Percentiles rank a stretch among this genome's conserved stretches.
Conservation (phyloP, 2,113 vertebrate genomes). For the Cryptotis parvus region DNA sequence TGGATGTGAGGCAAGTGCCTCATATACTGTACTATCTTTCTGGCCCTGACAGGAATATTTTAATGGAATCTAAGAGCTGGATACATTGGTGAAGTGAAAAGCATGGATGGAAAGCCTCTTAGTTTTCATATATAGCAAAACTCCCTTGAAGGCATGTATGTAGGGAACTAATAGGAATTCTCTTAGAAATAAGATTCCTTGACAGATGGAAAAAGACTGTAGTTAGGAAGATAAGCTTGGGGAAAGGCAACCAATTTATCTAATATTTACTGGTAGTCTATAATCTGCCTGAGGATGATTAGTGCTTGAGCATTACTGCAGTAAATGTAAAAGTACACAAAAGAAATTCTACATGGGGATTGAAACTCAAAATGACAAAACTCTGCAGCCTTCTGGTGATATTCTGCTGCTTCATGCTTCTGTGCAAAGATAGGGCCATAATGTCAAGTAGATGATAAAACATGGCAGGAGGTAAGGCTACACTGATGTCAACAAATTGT, state of each 20-base stretch:
- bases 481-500: background rate
- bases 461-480: background rate
- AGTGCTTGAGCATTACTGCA: background rate
- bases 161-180: background rate
- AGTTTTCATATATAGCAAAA: background rate
- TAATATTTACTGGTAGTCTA: background rate
- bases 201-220: background rate
- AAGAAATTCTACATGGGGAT: background rate
- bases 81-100: background rate
- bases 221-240: background rate
- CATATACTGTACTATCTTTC: background rate
- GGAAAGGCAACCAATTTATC: background rate
- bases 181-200: background rate
- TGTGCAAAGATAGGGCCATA: background rate
- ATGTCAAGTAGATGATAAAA: background rate
- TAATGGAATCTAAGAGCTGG: background rate
- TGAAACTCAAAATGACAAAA: background rate
- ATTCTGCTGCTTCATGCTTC: background rate
- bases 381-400: background rate
- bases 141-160: background rate
- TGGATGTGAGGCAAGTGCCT: no score
- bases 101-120: background rate
- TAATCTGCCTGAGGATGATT: background rate
- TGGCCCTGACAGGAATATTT: background rate
- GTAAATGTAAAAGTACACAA: background rate